These are phyloP conservation scores for Stichodactyla helianthus DNA, from an alignment of 64 coral and sea anemone species.

Conservation along the genomic window DNA sequence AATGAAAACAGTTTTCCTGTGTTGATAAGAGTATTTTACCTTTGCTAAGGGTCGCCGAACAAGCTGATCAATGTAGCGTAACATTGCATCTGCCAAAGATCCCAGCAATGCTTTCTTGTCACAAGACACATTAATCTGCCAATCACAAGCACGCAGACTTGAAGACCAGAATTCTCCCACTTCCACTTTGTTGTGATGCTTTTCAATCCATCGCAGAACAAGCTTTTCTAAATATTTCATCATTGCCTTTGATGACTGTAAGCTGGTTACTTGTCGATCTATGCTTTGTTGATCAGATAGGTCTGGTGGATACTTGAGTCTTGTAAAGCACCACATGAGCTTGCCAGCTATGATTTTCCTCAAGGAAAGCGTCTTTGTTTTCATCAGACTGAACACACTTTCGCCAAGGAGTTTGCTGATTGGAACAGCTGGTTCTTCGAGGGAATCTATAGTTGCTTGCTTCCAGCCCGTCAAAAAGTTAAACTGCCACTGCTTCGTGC, in stretches of 20 bases:
- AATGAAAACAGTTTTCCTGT: no score
- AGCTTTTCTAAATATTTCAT: constrained; percentile 43
- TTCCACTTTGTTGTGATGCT: constrained; percentile 2
- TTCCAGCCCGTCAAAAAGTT: constrained; percentile 67
- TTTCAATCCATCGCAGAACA: constrained; percentile 41
- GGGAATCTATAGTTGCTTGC: constrained; percentile 55
- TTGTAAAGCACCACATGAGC: constrained; percentile 63
- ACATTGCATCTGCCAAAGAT: constrained; percentile 51
- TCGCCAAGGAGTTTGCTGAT: constrained; percentile 32
- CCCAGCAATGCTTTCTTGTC: constrained; percentile 62
- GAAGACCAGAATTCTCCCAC: neutral
- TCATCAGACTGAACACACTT: neutral
- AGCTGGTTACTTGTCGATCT: constrained; percentile 16
- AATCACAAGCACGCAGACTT: constrained; percentile 10
- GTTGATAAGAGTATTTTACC: constrained; percentile 24
- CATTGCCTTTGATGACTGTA: constrained; percentile 37
- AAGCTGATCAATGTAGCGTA: constrained; percentile 42
- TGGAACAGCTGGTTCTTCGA: constrained; percentile 33
- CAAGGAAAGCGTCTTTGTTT: constrained; percentile 23
- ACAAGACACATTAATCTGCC: constrained; percentile 76
- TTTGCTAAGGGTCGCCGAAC: constrained; percentile 74
- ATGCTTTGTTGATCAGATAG: constrained; percentile 21
- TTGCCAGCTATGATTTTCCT: constrained; percentile 20
- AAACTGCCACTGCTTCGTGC: constrained; percentile 54
- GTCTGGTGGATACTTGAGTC: constrained; percentile 60